A percentile compares a stretch with the other conserved stretches of the same genome.
Conservation (phyloP, 2,888 invertebrate genomes). For the Tyria jacobaeae region DNA sequence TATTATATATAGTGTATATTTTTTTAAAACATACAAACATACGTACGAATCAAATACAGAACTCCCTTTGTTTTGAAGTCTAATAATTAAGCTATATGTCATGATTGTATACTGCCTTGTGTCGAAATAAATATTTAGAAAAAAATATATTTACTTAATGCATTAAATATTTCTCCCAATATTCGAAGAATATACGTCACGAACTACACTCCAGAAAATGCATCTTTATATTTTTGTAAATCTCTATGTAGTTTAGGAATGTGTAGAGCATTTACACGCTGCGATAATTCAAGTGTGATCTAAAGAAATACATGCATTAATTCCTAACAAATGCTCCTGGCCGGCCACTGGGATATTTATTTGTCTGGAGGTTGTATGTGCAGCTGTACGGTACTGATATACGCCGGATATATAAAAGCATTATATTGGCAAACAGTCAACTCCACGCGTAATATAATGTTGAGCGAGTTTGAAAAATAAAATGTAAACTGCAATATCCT, state of each 20-base stretch:
- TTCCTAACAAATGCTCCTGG: conserved; percentile 31
- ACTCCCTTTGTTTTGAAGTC: no score
- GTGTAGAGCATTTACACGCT: not conserved
- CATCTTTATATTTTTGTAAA: no score
- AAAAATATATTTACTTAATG: no score
- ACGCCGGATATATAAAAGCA: conserved; percentile 9
- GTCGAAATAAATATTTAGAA: no score
- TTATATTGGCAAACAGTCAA: conserved; percentile 10
- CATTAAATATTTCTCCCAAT: no score
- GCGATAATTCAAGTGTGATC: conserved; percentile 22
- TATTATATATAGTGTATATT: no score
- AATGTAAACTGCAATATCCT: not conserved
- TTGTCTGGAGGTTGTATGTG: conserved; percentile 12
- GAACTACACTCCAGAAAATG: no score
- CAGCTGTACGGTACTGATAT: conserved; percentile 1
- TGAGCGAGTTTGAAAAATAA: not conserved
- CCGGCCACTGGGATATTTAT: conserved; percentile 13
- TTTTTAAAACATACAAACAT: no score
- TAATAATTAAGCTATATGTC: no score
- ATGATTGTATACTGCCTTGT: no score
- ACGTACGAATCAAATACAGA: no score
- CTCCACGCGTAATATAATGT: not conserved
- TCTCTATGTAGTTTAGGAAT: not conserved
- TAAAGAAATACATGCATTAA: conserved; percentile 40
- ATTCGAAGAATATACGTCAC: not conserved